A percentile compares a stretch with the other conserved stretches of the same genome.
Conservation (phyloP, 2,113 vertebrate genomes). For the Scytalopus superciliaris region DNA sequence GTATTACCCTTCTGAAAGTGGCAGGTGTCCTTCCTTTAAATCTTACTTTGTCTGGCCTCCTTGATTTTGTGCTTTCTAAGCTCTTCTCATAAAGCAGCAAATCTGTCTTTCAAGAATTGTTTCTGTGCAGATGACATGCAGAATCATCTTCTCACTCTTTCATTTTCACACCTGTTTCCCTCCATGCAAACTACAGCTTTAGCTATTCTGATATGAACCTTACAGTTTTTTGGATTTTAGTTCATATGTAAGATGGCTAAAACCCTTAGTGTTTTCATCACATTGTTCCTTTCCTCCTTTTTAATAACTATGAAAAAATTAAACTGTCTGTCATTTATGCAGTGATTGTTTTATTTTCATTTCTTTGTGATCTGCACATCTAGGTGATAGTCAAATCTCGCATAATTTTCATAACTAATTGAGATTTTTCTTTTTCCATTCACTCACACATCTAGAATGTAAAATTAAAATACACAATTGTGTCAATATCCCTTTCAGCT, state of each 20-base stretch:
- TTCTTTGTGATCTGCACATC: background rate
- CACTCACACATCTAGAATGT: background rate
- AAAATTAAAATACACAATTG: background rate
- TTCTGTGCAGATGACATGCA: background rate
- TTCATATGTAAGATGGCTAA: background rate
- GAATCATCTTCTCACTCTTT: background rate
- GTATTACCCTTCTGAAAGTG: background rate
- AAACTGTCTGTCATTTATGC: background rate
- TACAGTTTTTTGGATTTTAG: background rate
- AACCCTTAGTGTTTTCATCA: background rate
- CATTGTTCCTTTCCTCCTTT: background rate
- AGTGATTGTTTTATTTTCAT: background rate
- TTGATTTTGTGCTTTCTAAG: background rate
- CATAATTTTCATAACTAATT: background rate
- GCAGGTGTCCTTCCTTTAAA: background rate
- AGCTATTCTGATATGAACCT: background rate
- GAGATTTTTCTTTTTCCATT: background rate
- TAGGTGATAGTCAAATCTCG: background rate
- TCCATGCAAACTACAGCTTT: background rate
- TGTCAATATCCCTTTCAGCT: background rate
- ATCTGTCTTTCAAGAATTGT: background rate
- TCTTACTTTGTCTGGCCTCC: background rate
- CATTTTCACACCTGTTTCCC: background rate
- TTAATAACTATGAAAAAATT: background rate
- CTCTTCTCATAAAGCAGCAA: background rate